phyloP scores from a whole-genome alignment of 2,113 vertebrate species.

The Leucosticte australis region DNA sequence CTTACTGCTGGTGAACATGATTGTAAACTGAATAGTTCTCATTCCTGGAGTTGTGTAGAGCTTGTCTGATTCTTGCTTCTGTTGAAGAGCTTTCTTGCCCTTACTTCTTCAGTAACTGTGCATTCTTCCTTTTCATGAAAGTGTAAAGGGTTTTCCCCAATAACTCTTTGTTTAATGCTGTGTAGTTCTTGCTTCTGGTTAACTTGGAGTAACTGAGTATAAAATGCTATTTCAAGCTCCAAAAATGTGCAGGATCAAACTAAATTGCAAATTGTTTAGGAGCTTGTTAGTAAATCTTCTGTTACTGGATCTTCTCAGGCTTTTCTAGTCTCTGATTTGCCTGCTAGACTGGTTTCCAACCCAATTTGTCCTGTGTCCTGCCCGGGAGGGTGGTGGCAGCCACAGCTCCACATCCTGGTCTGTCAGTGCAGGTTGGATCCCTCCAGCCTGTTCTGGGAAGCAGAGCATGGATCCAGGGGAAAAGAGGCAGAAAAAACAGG shows the following conservation, averaged over 20 bases:
- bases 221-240: background rate
- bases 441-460: background rate
- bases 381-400: background rate
- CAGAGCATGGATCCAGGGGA: background rate
- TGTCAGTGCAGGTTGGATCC: background rate
- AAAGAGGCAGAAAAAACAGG: background rate
- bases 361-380: background rate
- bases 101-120: background rate
- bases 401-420: background rate
- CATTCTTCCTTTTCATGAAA: background rate
- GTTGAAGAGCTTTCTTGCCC: background rate
- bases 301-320: background rate
- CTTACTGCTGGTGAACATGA: background rate
- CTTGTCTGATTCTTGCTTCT: background rate
- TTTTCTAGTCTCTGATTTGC: background rate
- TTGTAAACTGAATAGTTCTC: slow-evolving; percentile 1
- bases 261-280: background rate
- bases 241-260: background rate
- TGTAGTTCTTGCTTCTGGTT: background rate
- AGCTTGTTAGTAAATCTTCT: background rate
- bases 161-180: background rate
- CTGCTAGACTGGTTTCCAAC: background rate
- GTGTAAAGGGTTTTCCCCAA: background rate
- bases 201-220: background rate
- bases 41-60: background rate